Conservation (phyloP, 64 coral and sea anemone species). For the Porites lutea region DNA sequence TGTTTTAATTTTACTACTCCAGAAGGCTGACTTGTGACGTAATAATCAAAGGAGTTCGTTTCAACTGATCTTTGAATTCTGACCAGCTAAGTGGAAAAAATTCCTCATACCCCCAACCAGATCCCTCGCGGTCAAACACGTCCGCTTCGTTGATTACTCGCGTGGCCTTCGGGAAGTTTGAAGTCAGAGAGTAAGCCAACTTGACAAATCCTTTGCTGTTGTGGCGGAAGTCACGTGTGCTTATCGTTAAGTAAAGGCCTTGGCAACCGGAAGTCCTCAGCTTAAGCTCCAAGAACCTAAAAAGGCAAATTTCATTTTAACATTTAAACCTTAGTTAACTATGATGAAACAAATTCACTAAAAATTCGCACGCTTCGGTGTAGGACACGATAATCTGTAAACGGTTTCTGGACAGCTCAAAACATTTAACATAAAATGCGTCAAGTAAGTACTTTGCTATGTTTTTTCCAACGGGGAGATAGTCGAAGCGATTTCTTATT, state of each 20-base stretch:
- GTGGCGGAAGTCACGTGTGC: conserved; percentile 76
- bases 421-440: too few relatives aligned
- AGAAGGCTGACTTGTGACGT: conserved; percentile 88
- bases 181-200: conserved; percentile 86
- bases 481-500: too few relatives aligned
- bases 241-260: conserved; percentile 89
- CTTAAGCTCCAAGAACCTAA: conserved; percentile 86
- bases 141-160: conserved; percentile 89
- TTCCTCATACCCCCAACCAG: conserved; percentile 94
- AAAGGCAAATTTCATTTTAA: neutral
- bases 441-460: too few relatives aligned
- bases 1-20: conserved; percentile 24
- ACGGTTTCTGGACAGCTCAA: too few relatives aligned
- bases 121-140: conserved; percentile 89
- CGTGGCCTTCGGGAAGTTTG: conserved; percentile 89
- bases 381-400: neutral
- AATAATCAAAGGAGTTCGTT: conserved; percentile 81
- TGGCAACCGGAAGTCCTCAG: conserved; percentile 77
- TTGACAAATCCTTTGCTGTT: conserved; percentile 82
- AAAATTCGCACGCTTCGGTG: neutral
- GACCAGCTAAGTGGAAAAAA: conserved; percentile 83
- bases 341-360: too few relatives aligned
- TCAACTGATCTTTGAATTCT: conserved; percentile 85
- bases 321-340: too few relatives aligned
- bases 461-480: too few relatives aligned